Evolutionary conservation across 2,888 invertebrate species (phyloP).

Genomic region (Acronicta aceris): DNA sequence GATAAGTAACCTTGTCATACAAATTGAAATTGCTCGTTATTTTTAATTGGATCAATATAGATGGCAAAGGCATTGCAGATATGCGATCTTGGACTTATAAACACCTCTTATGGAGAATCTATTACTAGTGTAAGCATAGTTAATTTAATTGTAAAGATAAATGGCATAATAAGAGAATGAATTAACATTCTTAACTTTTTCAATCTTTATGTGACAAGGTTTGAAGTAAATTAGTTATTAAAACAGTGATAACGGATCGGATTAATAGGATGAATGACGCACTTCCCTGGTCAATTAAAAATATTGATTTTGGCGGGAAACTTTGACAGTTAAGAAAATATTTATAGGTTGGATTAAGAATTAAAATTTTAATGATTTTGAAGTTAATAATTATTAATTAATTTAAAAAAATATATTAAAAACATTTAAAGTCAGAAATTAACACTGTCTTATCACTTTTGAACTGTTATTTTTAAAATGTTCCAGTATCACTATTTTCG

Average conservation of each 20-base stretch:
- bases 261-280: constrained; percentile 11
- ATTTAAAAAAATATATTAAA: background rate
- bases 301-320: constrained; percentile 12
- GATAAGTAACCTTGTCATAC: constrained; percentile 50
- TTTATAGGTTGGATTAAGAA: background rate
- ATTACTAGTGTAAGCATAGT: constrained; percentile 11
- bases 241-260: constrained; percentile 32
- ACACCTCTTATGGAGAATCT: constrained; percentile 13
- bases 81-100: constrained; percentile 17
- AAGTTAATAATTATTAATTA: background rate
- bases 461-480: constrained; percentile 17
- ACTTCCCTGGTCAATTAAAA: constrained; percentile 23
- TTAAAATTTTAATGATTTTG: background rate
- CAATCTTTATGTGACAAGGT: constrained; percentile 15
- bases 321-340: background rate
- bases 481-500: constrained; percentile 38
- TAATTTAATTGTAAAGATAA: constrained; percentile 21
- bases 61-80: constrained; percentile 13
- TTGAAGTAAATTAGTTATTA: background rate
- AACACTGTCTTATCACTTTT: background rate
- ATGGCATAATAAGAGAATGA: constrained; percentile 1
- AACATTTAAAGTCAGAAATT: background rate
- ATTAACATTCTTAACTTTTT: constrained; percentile 30
- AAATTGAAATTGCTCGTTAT: constrained; percentile 44
- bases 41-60: constrained; percentile 44